Percentiles rank a stretch among this genome's conserved stretches.
These are phyloP conservation scores for Ostrea denselamellosa DNA, from an alignment of 1,140 invertebrate genomes.

Conservation along the genomic window DNA sequence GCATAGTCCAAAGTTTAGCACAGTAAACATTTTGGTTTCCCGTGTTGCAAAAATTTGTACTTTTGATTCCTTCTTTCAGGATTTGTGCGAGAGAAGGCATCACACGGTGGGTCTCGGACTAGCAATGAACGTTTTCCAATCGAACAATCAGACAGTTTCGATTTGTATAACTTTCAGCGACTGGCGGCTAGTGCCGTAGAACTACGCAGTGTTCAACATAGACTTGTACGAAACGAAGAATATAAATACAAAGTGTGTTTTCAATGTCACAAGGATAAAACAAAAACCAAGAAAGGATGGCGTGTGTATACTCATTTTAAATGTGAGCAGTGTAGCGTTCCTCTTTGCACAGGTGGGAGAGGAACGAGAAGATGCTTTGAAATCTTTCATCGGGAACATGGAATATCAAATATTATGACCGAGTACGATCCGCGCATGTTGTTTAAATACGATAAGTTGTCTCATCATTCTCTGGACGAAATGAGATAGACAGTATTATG, in stretches of 20 bases:
- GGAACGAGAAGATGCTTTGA: slow-evolving; percentile 37
- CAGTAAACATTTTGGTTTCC: too few relatives aligned
- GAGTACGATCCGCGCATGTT: slow-evolving; percentile 21
- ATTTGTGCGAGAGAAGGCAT: slow-evolving; percentile 31
- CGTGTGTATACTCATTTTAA: slow-evolving; percentile 55
- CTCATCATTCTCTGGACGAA: neutral
- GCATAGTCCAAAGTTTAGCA: too few relatives aligned
- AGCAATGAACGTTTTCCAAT: slow-evolving; percentile 20
- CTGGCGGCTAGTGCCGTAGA: slow-evolving; percentile 16
- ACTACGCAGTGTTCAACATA: slow-evolving; percentile 27
- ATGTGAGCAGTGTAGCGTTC: slow-evolving; percentile 53
- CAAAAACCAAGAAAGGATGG: slow-evolving; percentile 55
- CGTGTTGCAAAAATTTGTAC: neutral
- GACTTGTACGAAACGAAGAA: slow-evolving; percentile 48
- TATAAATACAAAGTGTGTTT: slow-evolving; percentile 55
- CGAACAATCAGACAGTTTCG: slow-evolving; percentile 4
- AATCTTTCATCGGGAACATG: slow-evolving; percentile 30
- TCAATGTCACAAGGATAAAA: slow-evolving; percentile 53
- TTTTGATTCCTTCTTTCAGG: slow-evolving; percentile 33
- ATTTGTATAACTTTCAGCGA: slow-evolving; percentile 20
- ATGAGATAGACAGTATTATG: neutral
- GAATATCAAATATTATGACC: slow-evolving; percentile 19
- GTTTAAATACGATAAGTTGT: neutral
- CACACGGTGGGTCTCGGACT: slow-evolving; percentile 2
- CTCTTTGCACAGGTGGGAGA: slow-evolving; percentile 45